phyloP scores from a whole-genome alignment of 2,888 invertebrate species.

The Tetropium fuscum region DNA sequence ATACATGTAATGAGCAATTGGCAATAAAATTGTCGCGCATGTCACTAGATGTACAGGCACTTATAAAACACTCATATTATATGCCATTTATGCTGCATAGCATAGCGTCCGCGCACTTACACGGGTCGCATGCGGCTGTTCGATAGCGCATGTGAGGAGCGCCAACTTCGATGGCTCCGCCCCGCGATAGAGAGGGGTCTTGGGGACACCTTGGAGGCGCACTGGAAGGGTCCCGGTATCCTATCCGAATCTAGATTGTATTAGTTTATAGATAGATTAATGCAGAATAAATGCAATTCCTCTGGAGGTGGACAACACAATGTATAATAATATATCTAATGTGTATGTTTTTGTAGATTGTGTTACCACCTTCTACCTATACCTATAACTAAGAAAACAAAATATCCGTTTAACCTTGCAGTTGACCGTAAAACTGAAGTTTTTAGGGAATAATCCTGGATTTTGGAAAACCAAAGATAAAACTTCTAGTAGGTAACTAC shows the following conservation, averaged over 20 bases:
- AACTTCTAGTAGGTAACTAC: no score
- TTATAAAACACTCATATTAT: constrained; percentile 36
- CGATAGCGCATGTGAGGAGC: constrained; percentile 57
- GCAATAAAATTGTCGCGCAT: constrained; percentile 50
- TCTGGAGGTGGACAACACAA: constrained; percentile 19
- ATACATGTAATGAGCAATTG: constrained; percentile 41
- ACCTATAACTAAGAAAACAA: no score
- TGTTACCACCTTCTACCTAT: no score
- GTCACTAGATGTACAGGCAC: constrained; percentile 47
- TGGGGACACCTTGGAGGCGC: constrained; percentile 51
- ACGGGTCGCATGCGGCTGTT: constrained; percentile 59
- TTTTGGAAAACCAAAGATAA: no score
- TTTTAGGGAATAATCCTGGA: no score
- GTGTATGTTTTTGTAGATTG: constrained; percentile 19
- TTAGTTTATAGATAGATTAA: constrained; percentile 49
- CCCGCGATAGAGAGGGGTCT: constrained; percentile 52
- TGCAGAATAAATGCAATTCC: constrained; percentile 33
- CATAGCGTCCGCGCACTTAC: constrained; percentile 60
- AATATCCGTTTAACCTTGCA: no score
- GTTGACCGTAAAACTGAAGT: no score
- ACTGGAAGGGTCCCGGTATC: constrained; percentile 55
- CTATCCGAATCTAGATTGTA: constrained; percentile 57
- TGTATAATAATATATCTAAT: neutral
- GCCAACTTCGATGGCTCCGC: constrained; percentile 53
- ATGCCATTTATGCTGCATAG: constrained; percentile 33